Evolutionary conservation across 2,888 invertebrate species (phyloP), one percentile per base, ranked within the genome.

Genomic region (Plagiodera versicolora): DNA sequence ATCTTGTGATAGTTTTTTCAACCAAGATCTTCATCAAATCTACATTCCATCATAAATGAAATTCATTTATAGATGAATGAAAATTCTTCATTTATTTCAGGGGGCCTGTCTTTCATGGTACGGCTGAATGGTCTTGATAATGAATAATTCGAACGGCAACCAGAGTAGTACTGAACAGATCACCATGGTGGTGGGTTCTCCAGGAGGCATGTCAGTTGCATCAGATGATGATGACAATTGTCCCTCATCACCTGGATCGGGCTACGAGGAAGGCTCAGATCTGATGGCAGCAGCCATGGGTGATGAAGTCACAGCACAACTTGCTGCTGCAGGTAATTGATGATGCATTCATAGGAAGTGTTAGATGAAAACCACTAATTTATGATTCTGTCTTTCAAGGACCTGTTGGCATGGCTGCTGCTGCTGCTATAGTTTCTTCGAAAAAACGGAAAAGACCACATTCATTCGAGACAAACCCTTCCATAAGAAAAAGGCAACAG

Each of bases 401-500:
- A 62, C 95, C 96, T 10, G 92, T 96, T 60, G 97, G 97, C 49
- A 94, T 97, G 80, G 97, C 97, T 17, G 97, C 97, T 2, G 97
- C 97, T 2, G 96, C 97, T 46, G 97, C 97, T 46, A 97, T 97
- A 72, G 94, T 94, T 18, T 95, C 96, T 2, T 94, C 95, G 0
- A 96, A 96, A 81, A 97, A 97, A 78, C 86, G 95, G 74, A 96
- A 96, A 83, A 83, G 96, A 71, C 95, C 95, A 44, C 96, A 97
- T 82, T 92, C 94, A 60, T 97, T 97, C 80, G 97, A 98, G 82
- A 96, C 96, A 55, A 97, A 97, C 84, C 97, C 97, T 1, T 96
- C 96, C 39, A 95, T 96, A 69, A 84, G 97, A 73, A 97, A 97
- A 81, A 84, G 97, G 55, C 97, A 97, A 80, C 97, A 97, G 81